Percentiles rank a stretch among this genome's conserved stretches.
Evolutionary conservation across 2,797 vertebrate species (phyloP).

Genomic region (Danio albolineatus): DNA sequence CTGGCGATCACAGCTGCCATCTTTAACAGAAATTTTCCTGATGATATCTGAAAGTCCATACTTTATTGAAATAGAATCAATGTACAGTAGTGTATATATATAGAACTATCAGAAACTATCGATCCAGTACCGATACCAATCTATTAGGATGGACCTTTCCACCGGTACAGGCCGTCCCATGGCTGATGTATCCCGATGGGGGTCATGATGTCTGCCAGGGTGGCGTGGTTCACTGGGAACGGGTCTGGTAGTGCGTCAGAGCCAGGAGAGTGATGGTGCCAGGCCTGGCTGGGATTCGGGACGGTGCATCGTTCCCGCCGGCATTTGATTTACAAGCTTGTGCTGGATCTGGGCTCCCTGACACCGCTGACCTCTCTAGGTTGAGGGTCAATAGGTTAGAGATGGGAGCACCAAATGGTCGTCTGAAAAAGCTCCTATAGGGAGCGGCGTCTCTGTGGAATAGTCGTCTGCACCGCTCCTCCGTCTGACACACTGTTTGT

Average conservation of each 20-base stretch:
- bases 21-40: too few relatives aligned
- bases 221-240: constrained; percentile 75
- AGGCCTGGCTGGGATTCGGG: constrained; percentile 76
- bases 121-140: too few relatives aligned
- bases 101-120: too few relatives aligned
- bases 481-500: constrained; percentile 71
- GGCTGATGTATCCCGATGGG: constrained; percentile 69
- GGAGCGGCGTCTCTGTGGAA: constrained; percentile 71
- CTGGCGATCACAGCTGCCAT: too few relatives aligned
- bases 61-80: too few relatives aligned
- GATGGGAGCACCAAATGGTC: constrained; percentile 75
- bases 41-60: too few relatives aligned
- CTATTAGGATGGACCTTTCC: too few relatives aligned
- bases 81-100: too few relatives aligned
- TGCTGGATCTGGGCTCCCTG: constrained; percentile 69
- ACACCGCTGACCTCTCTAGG: constrained; percentile 77
- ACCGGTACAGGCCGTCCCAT: not conserved
- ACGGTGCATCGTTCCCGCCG: constrained; percentile 74
- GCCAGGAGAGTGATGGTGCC: constrained; percentile 76
- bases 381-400: constrained; percentile 70
- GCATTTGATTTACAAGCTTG: constrained; percentile 77
- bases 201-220: constrained; percentile 59
- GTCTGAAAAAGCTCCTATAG: constrained; percentile 72
- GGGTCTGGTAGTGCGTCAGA: constrained; percentile 74
- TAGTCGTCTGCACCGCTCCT: constrained; percentile 62